Base-by-base conservation (phyloP, 2,113 vertebrate species). In the Paracanthobrama guichenoti region DNA sequence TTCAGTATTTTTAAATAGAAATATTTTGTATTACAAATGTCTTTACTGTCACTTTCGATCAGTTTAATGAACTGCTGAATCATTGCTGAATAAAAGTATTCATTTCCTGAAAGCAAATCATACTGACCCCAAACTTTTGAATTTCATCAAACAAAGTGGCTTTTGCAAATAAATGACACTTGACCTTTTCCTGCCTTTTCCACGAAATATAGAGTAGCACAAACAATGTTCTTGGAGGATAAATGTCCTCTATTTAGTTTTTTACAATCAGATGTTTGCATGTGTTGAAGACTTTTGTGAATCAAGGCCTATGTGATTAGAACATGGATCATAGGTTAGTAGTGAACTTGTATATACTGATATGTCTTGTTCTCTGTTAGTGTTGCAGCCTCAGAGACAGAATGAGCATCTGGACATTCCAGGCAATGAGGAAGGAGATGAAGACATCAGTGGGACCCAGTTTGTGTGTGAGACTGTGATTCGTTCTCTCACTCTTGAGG, bases 401-500 rank as follows among this genome's bases (percentile, higher is more conserved):
- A 89, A 48, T 57, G 93, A 93, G 71, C 83, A 67, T 81, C 91
- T 93, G 11, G 94, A 93, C 53, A 13, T 87, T 0, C 28, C 86
- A 12, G 86, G 83, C 53, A 93, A 91, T 26, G 97, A 97, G 62
- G 97, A 98, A 83, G 90, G 91, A 18, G 97, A 99, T 10, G 97
- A 97, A 89, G 98, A 99, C 83, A 96, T 99, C 91, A 99, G 98
- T 3, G 97, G 98, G 31, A 98, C 97, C 9, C 97, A 99, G 92
- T 99, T 99, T 90, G 97, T 99, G 28, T 99, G 96, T n/a, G 98
- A 99, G 93, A 99, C 98, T 0, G 96, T 99, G 1, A 99, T 99
- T 87, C 95, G 98, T 53, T 99, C 98, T 6, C 95, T 99, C 3
- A 96, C 98, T 1, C 85, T 99, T 87, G 98, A 99, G 90, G 97